A percentile compares a stretch with the other conserved stretches of the same genome.
These are phyloP conservation scores for Agrochola lota DNA, from an alignment of 2,888 invertebrate species.

Conservation along the genomic window DNA sequence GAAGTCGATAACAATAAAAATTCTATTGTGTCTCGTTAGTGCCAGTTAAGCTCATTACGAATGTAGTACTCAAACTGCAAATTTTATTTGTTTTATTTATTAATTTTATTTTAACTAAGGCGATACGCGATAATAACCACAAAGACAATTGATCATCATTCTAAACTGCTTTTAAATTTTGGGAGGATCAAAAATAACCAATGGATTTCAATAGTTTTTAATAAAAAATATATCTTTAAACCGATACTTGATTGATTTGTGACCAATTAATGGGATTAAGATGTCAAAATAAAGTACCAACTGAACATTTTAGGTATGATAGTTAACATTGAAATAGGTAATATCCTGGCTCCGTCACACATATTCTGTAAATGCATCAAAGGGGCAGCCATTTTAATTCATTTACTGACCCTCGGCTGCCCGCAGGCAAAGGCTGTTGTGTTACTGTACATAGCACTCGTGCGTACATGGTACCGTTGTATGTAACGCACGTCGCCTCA, in stretches of 20 bases:
- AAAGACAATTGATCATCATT: neutral
- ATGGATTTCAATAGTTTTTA: neutral
- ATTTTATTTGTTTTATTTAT: too few species aligned
- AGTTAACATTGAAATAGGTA: neutral
- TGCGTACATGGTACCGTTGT: too few species aligned
- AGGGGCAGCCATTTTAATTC: conserved; percentile 25
- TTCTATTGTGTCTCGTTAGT: too few species aligned
- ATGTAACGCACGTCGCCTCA: neutral
- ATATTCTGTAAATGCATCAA: conserved; percentile 5
- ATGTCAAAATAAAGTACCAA: too few species aligned
- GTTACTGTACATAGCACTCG: neutral
- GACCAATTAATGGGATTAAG: neutral
- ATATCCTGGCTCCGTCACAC: neutral
- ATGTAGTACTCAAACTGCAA: neutral
- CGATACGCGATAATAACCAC: neutral
- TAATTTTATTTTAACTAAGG: neutral
- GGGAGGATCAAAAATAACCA: neutral
- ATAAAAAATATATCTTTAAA: neutral
- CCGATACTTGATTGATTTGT: neutral
- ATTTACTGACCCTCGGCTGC: neutral
- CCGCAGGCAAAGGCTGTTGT: neutral
- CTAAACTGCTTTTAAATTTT: neutral
- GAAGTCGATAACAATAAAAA: too few species aligned
- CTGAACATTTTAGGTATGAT: too few species aligned
- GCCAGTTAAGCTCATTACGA: neutral